Evolutionary conservation across 64 coral and sea anemone genomes (phyloP), one percentile per base, ranked within the genome.

Genomic region (Montipora efflorescens): DNA sequence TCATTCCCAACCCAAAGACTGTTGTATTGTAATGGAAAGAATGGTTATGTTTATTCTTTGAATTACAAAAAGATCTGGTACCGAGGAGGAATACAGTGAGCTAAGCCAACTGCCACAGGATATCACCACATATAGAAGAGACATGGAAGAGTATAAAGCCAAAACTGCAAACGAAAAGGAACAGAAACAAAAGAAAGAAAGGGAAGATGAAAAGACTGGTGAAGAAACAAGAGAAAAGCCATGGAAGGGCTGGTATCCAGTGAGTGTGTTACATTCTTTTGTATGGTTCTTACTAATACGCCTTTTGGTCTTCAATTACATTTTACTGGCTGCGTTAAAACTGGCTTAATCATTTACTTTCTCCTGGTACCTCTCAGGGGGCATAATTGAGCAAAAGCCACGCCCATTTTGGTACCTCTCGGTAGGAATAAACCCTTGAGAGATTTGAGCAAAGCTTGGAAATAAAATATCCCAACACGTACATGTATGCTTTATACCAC

Each of bases 121-220:
- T 80, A 80, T 80, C 78, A 59, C 1, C 18, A 80, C 52, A 80
- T 80, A 58, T 20, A 59, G 52, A 80, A 80, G 51, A 80, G 78
- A 80, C 78, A 80, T 80, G 78, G 78, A 80, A 80, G 78, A 80
- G 78, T 59, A 75, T 75, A 75, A 75, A 75, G 73, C 73, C 21
- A 75, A 75, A 75, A 75, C 73, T 75, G 73, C 73, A 80, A 80
- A 80, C 36, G 78, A 80, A 4, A 80, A 80, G 78, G 78, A 80
- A 80, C 78, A 80, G 50, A 80, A 80, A 80, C 59, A 80, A 80
- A 80, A 80, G 78, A 80, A 59, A 59, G 78, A 80, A 50, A 59
- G 52, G 78, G 78, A 80, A 80, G 78, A 80, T 59, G 61, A 80
- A 80, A 80, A 80, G 52, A 80, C 59, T 21, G 78, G 78, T 80